Base-by-base conservation (phyloP, 1,140 invertebrate species). In the Heliothis subflexa region DNA sequence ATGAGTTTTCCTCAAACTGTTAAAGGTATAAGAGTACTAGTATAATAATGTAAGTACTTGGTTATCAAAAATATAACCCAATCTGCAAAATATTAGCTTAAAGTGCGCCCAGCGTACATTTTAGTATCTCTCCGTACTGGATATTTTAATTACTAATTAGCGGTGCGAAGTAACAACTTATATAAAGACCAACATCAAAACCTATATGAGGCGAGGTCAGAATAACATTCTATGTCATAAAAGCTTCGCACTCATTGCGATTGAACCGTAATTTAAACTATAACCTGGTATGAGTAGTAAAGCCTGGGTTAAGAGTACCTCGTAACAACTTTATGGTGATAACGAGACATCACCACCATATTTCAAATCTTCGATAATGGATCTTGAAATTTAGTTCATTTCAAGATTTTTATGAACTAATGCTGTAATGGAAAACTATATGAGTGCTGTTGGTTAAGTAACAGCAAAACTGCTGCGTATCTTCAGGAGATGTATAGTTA, bases 321-420 rank as follows among this genome's bases (percentile, higher is more conserved):
- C 82, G 78, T 84, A 82, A 84, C 76, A 18, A 11, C 57, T 80
- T 84, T 84, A 84, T 78, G 83, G 76, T 84, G 83, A 84, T 82
- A 83, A 80, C 76, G 64, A 81, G 74, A 77, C 64, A 49, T 45
- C 18, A 47, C 55, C 55, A 49, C 55, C 71, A 74, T 74, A 74
- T 74, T 74, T 74, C 71, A 74, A 40, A 74, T 74, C 55, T 61
- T 45, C 40, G 45, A 74, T 74, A 74, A 74, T 18, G 71, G 54
- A 40, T 61, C 55, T 55, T 49, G 55, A 74, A 12, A 45, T 61
- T 25, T 59, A 49, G 12, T 52, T 14, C 13, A 52, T 52, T 13
- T 52, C 50, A 14, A 14, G 11, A 52, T 52, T 52, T 50, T 52
- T 14, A 52, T 14, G 50, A 13, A 52, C 12, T 52, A 40, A 40